A percentile compares a stretch with the other conserved stretches of the same genome.
phyloP scores from a whole-genome alignment of 1,140 invertebrate genomes.

The Lordiphosa stackelbergi region DNA sequence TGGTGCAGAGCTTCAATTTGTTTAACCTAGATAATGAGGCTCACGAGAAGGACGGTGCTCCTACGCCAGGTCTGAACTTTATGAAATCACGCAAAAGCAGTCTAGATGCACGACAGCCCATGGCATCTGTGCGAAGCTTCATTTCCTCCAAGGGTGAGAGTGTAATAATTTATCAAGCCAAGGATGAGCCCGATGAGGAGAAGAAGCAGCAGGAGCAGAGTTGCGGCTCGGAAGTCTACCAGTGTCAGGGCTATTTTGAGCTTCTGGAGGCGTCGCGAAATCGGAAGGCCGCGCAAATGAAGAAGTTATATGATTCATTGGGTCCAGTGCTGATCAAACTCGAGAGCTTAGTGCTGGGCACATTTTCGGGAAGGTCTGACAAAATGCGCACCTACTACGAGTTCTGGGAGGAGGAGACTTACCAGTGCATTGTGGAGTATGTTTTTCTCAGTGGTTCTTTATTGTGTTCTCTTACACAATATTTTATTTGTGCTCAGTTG shows the following conservation, averaged over 20 bases:
- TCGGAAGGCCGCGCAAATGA: slow-evolving; percentile 82
- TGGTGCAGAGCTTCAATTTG: slow-evolving; percentile 80
- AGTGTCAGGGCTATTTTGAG: slow-evolving; percentile 77
- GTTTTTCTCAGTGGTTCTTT: not conserved
- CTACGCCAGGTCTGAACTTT: not conserved
- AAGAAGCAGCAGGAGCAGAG: slow-evolving; percentile 24
- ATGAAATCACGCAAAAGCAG: not conserved
- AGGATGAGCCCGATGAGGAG: slow-evolving; percentile 9
- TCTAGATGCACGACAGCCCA: not conserved
- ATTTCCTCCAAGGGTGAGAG: slow-evolving; percentile 23
- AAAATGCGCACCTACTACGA: slow-evolving; percentile 84
- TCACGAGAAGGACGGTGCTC: no score
- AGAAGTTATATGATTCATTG: slow-evolving; percentile 84
- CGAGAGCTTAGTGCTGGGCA: slow-evolving; percentile 85
- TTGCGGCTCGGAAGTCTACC: slow-evolving; percentile 59
- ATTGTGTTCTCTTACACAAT: no score
- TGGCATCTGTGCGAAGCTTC: slow-evolving; percentile 21
- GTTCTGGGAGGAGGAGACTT: slow-evolving; percentile 85
- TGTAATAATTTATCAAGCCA: slow-evolving; percentile 31
- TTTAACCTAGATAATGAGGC: slow-evolving; percentile 77
- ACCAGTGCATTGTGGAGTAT: slow-evolving; percentile 79
- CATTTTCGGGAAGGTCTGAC: slow-evolving; percentile 81
- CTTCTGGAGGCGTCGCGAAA: slow-evolving; percentile 82
- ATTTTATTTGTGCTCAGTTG: no score
- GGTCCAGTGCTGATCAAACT: slow-evolving; percentile 88